Evolutionary conservation across 1,140 invertebrate genomes (phyloP), one percentile per base, ranked within the genome.

Genomic region (Cydia fagiglandana): DNA sequence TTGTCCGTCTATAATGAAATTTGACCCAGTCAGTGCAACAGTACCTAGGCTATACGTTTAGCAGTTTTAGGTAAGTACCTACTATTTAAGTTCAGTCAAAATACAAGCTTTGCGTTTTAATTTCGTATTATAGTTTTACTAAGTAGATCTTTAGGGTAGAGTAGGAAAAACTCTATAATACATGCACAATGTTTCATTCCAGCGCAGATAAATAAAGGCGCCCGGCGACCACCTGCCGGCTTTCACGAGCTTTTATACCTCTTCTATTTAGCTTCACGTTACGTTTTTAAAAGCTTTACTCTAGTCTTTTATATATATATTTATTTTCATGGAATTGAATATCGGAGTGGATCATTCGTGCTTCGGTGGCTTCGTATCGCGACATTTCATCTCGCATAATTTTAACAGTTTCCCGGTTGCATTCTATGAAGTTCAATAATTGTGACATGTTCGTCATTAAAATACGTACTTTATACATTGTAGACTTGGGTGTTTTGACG

Each of bases 171-270:
- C 17, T 61, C 6, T 24, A 61, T 7, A 61, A 20, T 61, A 61
- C 20, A 10, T 24, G 9, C 66, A 45, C 38, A 70, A 70, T 70
- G 15, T 70, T 70, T 70, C n/a, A 70, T 70, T 70, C 10, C 66
- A 70, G 0, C 15, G 64, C n/a, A 45, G 34, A 70, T 45, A 41
- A 70, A 70, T 70, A 70, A 68, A 70, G 34, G 20, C 15, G 34
- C 28, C 5, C 66, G 66, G 6, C 66, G 66, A 70, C 66, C 66
- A 70, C 38, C 66, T 70, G 66, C 66, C 66, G 15, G 30, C 34
- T 61, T 61, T 24, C 56, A 61, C 56, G 28, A 17, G 66, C 66
- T 70, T 70, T 70, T 70, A 45, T n/a, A 34, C 5, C 15, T 68
- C 28, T 66, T 34, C 12, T 38, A 68, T 68, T 70, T 70, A 70